Evolutionary conservation across 2,888 invertebrate species (phyloP), one percentile per base, ranked within the genome.

Genomic region (Leptopilina myrica): DNA sequence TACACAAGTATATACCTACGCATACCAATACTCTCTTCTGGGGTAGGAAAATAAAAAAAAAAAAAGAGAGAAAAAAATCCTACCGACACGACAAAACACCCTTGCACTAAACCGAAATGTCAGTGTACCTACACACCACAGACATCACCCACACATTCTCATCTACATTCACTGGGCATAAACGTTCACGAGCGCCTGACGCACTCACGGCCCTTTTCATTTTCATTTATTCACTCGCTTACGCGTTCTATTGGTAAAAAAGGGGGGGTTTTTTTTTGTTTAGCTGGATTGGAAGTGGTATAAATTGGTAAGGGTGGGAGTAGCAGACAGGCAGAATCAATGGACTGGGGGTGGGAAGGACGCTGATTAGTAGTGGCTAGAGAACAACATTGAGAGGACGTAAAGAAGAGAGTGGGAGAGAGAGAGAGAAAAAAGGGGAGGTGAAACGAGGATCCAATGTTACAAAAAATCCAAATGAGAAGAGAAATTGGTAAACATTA

Each of bases 211-310:
- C 78, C 83, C 85, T 84, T 80, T 83, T 82, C 84, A 83, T 85
- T 86, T 84, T 84, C 84, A 84, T 85, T 86, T 86, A 85, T 81
- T 82, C 84, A 86, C 83, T 83, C 85, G 84, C 85, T 85, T 84
- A 83, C 85, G 84, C 84, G 81, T 84, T 81, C 83, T 82, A 79
- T 83, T 78, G 81, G 80, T 79, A 82, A 81, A 81, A 80, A 84
- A 81, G 79, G 78, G 83, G 78, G 83, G 79, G n/a, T 82, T 85
- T 84, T 86, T 86, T 49, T 49, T 49, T 87, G 84, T 86, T 87
- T 85, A 83, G 84, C 81, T 83, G 82, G 84, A 87, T 86, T 86
- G 85, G 84, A 87, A 79, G 78, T 81, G 78, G 81, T 81, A 81
- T 82, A 79, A 82, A 82, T 80, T 79, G 79, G 82, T 79, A 80